Conservation (phyloP, 2,797 vertebrate genomes). For the Limnodromus scolopaceus region DNA sequence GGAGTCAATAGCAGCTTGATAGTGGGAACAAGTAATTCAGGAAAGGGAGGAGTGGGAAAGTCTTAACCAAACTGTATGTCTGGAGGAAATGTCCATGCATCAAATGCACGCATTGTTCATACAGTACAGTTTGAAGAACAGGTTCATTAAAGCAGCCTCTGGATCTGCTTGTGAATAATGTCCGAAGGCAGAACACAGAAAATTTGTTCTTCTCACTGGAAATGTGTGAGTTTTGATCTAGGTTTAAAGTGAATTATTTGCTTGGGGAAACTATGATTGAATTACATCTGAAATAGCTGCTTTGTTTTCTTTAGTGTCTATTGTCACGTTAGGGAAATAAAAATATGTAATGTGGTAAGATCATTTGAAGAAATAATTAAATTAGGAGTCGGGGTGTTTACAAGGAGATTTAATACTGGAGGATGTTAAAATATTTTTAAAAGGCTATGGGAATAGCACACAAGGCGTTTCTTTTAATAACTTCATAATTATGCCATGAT, state of each 20-base stretch:
- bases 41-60: background rate
- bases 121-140: background rate
- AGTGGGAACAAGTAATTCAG: background rate
- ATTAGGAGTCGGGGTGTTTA: background rate
- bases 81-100: background rate
- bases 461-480: background rate
- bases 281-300: background rate
- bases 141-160: background rate
- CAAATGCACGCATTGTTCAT: background rate
- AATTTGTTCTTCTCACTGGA: background rate
- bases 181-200: background rate
- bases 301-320: background rate
- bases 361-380: background rate
- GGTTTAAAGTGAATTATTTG: background rate
- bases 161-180: background rate
- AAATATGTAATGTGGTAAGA: background rate
- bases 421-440: background rate
- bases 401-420: background rate
- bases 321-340: background rate
- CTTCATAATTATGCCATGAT: background rate
- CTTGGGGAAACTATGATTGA: background rate
- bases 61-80: background rate
- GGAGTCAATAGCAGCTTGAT: background rate
- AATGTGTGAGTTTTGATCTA: background rate
- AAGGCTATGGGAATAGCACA: background rate